Evolutionary conservation across 2,113 vertebrate genomes (phyloP).

Genomic region (Notothenia rossii): DNA sequence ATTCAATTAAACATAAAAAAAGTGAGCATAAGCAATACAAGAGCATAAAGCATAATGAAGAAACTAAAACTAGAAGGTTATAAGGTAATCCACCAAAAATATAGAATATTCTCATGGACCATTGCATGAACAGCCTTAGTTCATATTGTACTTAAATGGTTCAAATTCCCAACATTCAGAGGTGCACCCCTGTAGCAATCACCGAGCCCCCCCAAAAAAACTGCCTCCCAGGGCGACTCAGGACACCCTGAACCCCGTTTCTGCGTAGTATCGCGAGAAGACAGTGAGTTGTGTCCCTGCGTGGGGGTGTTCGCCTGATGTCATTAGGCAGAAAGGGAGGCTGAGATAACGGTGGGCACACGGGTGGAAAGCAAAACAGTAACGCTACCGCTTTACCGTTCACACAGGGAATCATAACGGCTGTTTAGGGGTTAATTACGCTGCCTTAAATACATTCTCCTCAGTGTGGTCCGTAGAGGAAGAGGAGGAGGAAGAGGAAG

Average conservation of each 20-base stretch:
- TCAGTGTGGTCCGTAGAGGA: not conserved
- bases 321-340: slow-evolving; percentile 73
- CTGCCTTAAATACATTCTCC: not conserved
- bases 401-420: not conserved
- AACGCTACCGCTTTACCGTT: slow-evolving; percentile 22
- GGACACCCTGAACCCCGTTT: slow-evolving; percentile 37
- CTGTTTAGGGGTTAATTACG: not conserved
- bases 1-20: no score
- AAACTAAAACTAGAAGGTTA: no score
- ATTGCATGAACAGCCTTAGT: no score
- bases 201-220: no score
- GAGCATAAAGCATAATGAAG: no score
- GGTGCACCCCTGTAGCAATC: no score
- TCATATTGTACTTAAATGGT: no score
- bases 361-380: slow-evolving; percentile 67
- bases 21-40: no score
- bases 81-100: no score
- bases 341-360: slow-evolving; percentile 64
- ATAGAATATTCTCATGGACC: no score
- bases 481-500: slow-evolving; percentile 25
- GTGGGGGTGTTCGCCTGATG: slow-evolving; percentile 78
- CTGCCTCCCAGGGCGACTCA: not conserved
- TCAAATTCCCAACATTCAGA: no score
- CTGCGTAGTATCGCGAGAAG: slow-evolving; percentile 78
- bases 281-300: slow-evolving; percentile 33